Base-by-base conservation (phyloP, 1,140 invertebrate genomes). In the Bombus affinis region DNA sequence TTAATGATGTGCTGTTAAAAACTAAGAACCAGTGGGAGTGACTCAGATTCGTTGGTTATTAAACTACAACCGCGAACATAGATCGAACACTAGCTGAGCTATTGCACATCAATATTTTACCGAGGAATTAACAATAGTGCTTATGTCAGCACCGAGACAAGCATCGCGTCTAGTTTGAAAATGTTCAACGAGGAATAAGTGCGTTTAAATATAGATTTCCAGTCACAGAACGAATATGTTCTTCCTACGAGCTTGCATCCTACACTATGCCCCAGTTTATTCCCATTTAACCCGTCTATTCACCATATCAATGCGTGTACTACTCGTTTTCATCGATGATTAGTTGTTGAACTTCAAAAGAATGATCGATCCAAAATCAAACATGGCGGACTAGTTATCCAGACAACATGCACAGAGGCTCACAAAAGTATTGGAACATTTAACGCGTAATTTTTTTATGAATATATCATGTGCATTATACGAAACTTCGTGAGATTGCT, bases 171-270 rank as follows among this genome's bases (percentile, higher is more conserved):
- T 68, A 86, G 88, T 91, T 87, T 81, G 72, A 65, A 83, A 70
- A 78, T 81, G 37, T 74, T 75, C 68, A 86, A 72, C 90, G 77
- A 87, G 80, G 88, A 89, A 72, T 89, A 87, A 92, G 88, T 75
- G 81, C 44, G 91, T 92, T 92, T 93, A 93, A 93, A 93, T 93
- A 91, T 93, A 93, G 92, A 89, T 87, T 90, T 86, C 85, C 86
- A 83, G 89, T 92, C 92, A 90, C 87, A 87, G 78, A 90, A 83
- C 86, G 90, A 91, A 90, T 89, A 91, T 83, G 88, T 86, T 87
- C 92, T 88, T 92, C 92, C 92, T 91, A 92, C 92, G 89, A 90
- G 70, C 72, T 42, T 82, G 77, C 92, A 70, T 82, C 92, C 92
- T 88, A 93, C 91, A 86, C 89, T 74, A 66, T 73, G 77, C 82